phyloP scores from a whole-genome alignment of 2,797 vertebrate species.

The Karalla daura region DNA sequence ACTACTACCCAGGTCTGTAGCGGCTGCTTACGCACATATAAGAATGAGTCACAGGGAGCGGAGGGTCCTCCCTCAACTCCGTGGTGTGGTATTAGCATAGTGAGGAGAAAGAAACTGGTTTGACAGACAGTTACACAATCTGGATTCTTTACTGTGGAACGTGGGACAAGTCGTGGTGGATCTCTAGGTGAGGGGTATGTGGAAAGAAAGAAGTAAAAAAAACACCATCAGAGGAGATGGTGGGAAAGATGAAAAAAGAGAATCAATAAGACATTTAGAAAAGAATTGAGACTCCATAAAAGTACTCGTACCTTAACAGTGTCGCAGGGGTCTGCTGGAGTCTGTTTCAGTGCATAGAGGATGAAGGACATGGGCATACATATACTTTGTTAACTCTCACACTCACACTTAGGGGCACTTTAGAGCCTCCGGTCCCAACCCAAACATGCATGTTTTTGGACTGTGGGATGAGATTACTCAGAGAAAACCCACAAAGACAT shows the following conservation, averaged over 20 bases:
- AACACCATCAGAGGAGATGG: background rate
- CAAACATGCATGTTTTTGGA: no score
- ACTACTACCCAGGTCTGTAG: conserved; percentile 64
- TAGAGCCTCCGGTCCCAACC: no score
- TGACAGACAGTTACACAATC: conserved; percentile 76
- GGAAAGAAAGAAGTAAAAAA: conserved; percentile 3
- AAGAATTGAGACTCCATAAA: background rate
- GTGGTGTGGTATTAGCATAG: conserved; percentile 71
- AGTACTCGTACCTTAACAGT: no score
- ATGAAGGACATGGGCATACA: no score
- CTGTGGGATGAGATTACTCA: no score
- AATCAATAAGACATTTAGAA: conserved; percentile 19
- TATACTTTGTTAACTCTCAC: no score
- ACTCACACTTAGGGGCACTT: no score
- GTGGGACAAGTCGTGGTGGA: conserved; percentile 39
- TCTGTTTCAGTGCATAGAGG: no score
- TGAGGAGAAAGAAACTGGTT: conserved; percentile 69
- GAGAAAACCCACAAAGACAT: no score
- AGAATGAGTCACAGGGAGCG: conserved; percentile 75
- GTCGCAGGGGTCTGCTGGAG: no score
- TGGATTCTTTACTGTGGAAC: conserved; percentile 60
- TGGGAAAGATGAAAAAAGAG: background rate
- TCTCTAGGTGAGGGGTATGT: conserved; percentile 27
- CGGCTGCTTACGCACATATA: conserved; percentile 73
- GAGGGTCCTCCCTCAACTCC: conserved; percentile 60